phyloP scores from a whole-genome alignment of 2,888 invertebrate genomes.

The Eupithecia exiguata region DNA sequence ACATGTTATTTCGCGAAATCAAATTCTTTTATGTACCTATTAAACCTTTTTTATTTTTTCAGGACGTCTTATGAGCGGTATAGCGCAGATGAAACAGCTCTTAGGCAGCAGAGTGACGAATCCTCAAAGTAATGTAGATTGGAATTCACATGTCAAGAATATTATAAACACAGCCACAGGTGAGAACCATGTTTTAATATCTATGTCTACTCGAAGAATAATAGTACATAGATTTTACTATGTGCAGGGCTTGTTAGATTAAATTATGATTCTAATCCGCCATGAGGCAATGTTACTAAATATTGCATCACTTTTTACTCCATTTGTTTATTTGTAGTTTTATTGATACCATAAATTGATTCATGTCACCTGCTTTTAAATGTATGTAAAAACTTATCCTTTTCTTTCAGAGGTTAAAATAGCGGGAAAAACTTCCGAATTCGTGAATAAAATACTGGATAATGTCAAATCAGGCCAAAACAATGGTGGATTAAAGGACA shows the following conservation, averaged over 20 bases:
- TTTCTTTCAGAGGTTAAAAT: conserved; percentile 89
- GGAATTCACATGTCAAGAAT: conserved; percentile 88
- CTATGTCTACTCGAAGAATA: background rate
- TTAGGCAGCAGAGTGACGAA: conserved; percentile 87
- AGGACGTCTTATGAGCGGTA: conserved; percentile 91
- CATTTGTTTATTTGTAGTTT: background rate
- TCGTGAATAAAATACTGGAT: conserved; percentile 95
- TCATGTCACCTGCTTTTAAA: background rate
- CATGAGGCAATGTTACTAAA: conserved; percentile 8
- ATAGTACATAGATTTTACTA: background rate
- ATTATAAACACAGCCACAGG: conserved; percentile 88
- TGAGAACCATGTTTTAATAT: conserved; percentile 58
- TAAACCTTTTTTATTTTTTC: conserved; percentile 53
- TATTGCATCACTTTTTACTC: conserved; percentile 20
- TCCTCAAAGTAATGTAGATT: conserved; percentile 82
- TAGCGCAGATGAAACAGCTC: conserved; percentile 90
- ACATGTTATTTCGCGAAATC: conserved; percentile 20
- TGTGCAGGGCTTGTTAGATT: background rate
- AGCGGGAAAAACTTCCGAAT: conserved; percentile 96
- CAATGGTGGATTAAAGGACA: conserved; percentile 90
- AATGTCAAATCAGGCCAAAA: conserved; percentile 92
- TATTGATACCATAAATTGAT: background rate
- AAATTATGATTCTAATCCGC: background rate
- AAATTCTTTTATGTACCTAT: too few species aligned
- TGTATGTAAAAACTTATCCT: background rate